Evolutionary conservation across 2,797 vertebrate genomes (phyloP).

Genomic region (Sus cebifrons): DNA sequence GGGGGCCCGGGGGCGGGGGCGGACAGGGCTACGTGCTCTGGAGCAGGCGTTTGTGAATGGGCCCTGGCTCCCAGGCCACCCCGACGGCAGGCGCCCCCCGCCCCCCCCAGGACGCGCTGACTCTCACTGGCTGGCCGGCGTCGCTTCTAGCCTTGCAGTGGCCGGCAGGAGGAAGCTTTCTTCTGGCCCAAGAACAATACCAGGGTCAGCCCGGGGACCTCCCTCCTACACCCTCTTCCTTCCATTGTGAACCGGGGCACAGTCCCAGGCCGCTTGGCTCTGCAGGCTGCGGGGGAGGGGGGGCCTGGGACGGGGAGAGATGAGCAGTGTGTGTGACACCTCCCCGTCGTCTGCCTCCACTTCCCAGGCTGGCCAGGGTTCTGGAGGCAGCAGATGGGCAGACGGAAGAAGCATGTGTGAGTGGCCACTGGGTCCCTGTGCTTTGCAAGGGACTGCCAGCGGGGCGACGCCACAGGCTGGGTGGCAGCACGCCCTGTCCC

Average conservation of each 20-base stretch:
- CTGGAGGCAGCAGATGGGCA: neutral
- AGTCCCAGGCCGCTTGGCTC: constrained; percentile 86
- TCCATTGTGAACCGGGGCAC: constrained; percentile 94
- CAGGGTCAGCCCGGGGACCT: constrained; percentile 95
- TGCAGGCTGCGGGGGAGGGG: constrained; percentile 48
- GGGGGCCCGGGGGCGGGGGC: constrained; percentile 58
- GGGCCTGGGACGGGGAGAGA: constrained; percentile 71
- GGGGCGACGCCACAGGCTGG: neutral
- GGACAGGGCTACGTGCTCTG: constrained; percentile 91
- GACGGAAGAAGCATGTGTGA: neutral
- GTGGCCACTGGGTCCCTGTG: neutral
- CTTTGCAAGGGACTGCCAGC: neutral
- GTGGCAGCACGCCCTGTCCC: constrained; percentile 61
- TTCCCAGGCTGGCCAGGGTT: constrained; percentile 45
- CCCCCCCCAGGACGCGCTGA: constrained; percentile 70
- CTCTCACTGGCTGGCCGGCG: constrained; percentile 88
- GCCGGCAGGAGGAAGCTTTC: constrained; percentile 92
- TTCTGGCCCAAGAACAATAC: constrained; percentile 96
- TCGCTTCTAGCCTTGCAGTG: constrained; percentile 82
- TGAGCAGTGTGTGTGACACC: constrained; percentile 65
- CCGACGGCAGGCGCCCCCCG: constrained; percentile 26
- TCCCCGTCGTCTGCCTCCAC: neutral
- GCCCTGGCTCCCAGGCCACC: constrained; percentile 68
- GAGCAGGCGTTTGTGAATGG: constrained; percentile 92
- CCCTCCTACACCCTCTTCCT: constrained; percentile 97